Conservation (phyloP, 2,888 invertebrate species). For the Leptopilina myrica region DNA sequence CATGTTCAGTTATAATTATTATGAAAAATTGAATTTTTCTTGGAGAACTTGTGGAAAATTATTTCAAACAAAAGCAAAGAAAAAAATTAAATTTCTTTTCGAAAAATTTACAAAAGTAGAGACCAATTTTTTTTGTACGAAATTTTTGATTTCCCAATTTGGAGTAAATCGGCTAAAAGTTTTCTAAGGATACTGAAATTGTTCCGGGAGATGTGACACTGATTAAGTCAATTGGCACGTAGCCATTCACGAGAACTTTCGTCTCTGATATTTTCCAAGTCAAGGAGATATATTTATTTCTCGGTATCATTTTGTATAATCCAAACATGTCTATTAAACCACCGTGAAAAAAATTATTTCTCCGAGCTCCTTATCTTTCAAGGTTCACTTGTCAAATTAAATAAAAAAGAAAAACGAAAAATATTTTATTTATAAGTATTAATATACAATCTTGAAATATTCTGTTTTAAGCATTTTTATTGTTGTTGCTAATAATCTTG, state of each 20-base stretch:
- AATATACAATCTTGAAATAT: neutral
- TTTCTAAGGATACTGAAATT: conserved; percentile 24
- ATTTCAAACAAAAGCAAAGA: no score
- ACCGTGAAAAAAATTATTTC: neutral
- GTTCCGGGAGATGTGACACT: conserved; percentile 50
- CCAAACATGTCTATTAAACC: conserved; percentile 22
- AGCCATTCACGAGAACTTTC: conserved; percentile 58
- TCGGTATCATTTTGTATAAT: conserved; percentile 17
- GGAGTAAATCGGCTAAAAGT: neutral
- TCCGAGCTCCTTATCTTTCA: neutral
- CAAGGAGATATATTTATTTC: conserved; percentile 25
- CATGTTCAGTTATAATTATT: no score
- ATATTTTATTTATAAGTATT: neutral
- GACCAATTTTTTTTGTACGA: neutral
- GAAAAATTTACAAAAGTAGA: no score
- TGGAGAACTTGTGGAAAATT: no score
- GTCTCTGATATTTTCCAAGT: conserved; percentile 59
- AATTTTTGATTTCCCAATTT: neutral
- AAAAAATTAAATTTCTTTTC: no score
- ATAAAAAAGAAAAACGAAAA: neutral
- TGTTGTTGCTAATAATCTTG: neutral
- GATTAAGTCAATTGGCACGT: conserved; percentile 65
- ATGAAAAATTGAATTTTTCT: no score
- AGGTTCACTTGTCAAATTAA: neutral
- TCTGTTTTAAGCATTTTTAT: neutral